These are phyloP conservation scores for Bubo blakistoni DNA, from an alignment of 2,113 vertebrate species.

Conservation along the genomic window DNA sequence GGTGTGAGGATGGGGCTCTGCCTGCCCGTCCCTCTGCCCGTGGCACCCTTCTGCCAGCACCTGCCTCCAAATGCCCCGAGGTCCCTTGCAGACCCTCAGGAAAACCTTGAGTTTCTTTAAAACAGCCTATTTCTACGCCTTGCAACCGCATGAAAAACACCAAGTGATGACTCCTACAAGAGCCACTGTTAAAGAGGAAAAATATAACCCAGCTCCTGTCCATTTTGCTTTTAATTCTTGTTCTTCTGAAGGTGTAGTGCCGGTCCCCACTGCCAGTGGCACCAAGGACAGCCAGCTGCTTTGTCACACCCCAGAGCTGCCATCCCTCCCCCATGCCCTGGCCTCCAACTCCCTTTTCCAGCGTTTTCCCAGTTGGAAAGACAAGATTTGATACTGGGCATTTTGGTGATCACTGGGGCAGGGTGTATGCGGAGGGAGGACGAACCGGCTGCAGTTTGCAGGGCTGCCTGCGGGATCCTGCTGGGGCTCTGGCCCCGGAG, in stretches of 20 bases:
- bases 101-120: neutral
- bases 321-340: neutral
- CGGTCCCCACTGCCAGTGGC: neutral
- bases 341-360: neutral
- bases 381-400: neutral
- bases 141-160: neutral
- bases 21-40: neutral
- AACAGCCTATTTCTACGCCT: neutral
- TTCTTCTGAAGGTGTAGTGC: neutral
- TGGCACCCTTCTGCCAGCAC: neutral
- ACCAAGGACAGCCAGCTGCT: neutral
- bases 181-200: neutral
- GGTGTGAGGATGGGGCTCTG: rapidly evolving
- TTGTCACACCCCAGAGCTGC: neutral
- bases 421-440: rapidly evolving
- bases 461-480: neutral
- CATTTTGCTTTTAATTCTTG: neutral
- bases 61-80: neutral
- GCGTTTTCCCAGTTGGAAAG: neutral
- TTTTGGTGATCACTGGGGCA: neutral
- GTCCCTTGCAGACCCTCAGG: neutral
- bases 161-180: neutral
- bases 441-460: rapidly evolving
- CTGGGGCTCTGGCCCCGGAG: neutral
- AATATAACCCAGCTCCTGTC: neutral